Evolutionary conservation across 1,140 invertebrate species (phyloP).

Genomic region (Uloborus diversus): DNA sequence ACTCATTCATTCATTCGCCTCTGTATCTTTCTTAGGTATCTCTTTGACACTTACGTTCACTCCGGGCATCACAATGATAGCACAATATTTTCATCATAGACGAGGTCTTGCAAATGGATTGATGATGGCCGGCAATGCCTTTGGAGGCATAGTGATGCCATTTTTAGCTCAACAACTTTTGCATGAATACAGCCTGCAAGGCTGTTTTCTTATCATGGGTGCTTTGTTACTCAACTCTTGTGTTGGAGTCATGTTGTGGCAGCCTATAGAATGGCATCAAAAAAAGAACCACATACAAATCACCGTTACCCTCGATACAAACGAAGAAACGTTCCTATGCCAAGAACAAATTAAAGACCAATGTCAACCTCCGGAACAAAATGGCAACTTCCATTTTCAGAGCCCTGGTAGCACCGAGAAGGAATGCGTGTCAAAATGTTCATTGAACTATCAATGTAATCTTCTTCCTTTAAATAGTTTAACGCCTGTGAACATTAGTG

Average conservation of each 20-base stretch:
- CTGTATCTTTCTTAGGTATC: slow-evolving; percentile 70
- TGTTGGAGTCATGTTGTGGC: slow-evolving; percentile 79
- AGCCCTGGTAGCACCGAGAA: too few species aligned
- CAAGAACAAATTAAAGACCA: background rate
- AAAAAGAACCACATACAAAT: background rate
- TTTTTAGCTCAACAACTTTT: slow-evolving; percentile 71
- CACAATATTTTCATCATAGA: slow-evolving; percentile 83
- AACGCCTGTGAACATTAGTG: background rate
- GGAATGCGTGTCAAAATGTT: too few species aligned
- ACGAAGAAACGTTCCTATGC: background rate
- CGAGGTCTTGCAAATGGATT: slow-evolving; percentile 87
- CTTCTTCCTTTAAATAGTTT: slow-evolving; percentile 10
- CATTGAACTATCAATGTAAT: slow-evolving; percentile 12
- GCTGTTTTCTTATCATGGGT: slow-evolving; percentile 75
- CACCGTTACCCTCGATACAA: background rate
- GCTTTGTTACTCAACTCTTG: slow-evolving; percentile 83
- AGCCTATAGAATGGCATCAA: slow-evolving; percentile 73
- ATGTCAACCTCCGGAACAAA: slow-evolving; percentile 16
- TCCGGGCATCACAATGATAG: slow-evolving; percentile 90
- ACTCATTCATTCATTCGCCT: too few species aligned
- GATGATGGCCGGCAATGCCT: slow-evolving; percentile 86
- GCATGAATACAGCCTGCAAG: slow-evolving; percentile 54
- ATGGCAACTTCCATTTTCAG: too few species aligned
- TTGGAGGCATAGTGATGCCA: slow-evolving; percentile 83
- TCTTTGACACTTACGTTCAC: slow-evolving; percentile 81